Percentiles rank a stretch among this genome's conserved stretches.
phyloP scores from a whole-genome alignment of 2,113 vertebrate genomes.

The Elephas maximus region DNA sequence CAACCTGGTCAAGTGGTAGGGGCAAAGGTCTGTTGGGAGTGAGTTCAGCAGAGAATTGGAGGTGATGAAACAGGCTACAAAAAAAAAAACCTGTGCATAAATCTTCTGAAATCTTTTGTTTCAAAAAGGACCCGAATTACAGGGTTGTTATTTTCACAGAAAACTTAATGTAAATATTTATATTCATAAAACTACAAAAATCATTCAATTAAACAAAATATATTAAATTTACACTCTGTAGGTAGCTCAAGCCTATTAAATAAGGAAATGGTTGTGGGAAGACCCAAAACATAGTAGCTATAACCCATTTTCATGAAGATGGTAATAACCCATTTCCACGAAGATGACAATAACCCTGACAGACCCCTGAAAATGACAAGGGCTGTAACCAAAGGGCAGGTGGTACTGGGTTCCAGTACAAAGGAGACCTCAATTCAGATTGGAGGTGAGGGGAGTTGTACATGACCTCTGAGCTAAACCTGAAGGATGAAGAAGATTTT shows the following conservation, averaged over 20 bases:
- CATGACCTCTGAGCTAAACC: background rate
- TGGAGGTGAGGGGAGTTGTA: background rate
- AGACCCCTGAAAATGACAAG: background rate
- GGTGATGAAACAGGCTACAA: background rate
- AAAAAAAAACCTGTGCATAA: accelerated
- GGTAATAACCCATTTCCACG: too few species aligned
- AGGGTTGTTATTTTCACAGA: background rate
- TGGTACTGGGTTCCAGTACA: background rate
- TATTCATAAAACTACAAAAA: background rate
- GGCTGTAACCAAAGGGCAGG: accelerated
- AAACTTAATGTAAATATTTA: background rate
- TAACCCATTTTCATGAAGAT: background rate
- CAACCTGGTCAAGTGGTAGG: background rate
- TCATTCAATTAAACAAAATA: background rate
- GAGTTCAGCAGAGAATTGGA: background rate
- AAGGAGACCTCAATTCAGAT: background rate
- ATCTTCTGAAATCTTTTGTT: background rate
- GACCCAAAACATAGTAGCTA: background rate
- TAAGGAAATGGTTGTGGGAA: background rate
- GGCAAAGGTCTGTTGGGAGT: background rate
- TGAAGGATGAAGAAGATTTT: background rate
- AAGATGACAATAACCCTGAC: background rate
- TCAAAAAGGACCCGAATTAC: background rate
- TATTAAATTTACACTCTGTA: background rate
- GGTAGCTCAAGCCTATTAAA: background rate